phyloP scores from a whole-genome alignment of 2,113 vertebrate species.

The Dicrurus megarhynchus region DNA sequence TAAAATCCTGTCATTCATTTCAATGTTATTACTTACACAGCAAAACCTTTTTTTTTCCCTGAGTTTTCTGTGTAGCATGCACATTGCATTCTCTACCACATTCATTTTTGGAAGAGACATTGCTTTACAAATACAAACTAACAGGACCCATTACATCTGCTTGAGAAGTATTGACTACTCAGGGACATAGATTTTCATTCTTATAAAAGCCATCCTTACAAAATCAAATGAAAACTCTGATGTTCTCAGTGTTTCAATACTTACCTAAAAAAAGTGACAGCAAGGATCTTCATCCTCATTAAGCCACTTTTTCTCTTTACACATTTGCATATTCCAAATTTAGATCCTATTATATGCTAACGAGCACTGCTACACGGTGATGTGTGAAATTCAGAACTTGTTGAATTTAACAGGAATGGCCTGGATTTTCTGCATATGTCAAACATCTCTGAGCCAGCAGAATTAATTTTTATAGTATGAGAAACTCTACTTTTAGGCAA shows the following conservation, averaged over 20 bases:
- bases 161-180: background rate
- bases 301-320: background rate
- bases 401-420: background rate
- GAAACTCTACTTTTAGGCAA: background rate
- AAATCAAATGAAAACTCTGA: constrained; percentile 1
- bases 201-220: background rate
- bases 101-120: background rate
- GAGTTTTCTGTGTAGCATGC: background rate
- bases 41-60: background rate
- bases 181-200: background rate
- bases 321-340: constrained; percentile 43
- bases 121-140: background rate
- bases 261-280: background rate
- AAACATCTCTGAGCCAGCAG: background rate
- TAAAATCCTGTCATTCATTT: background rate
- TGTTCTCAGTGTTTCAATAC: background rate
- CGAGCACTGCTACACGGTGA: background rate
- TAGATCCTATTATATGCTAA: constrained; percentile 24
- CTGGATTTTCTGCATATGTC: background rate
- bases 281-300: constrained; percentile 2
- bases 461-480: background rate
- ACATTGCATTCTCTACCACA: background rate
- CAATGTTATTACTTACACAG: background rate
- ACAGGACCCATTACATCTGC: background rate
- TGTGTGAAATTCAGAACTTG: constrained; percentile 2